Percentiles rank a stretch among this genome's conserved stretches.
Conservation (phyloP, 2,888 invertebrate genomes). For the Ditylenchus weischeri region DNA sequence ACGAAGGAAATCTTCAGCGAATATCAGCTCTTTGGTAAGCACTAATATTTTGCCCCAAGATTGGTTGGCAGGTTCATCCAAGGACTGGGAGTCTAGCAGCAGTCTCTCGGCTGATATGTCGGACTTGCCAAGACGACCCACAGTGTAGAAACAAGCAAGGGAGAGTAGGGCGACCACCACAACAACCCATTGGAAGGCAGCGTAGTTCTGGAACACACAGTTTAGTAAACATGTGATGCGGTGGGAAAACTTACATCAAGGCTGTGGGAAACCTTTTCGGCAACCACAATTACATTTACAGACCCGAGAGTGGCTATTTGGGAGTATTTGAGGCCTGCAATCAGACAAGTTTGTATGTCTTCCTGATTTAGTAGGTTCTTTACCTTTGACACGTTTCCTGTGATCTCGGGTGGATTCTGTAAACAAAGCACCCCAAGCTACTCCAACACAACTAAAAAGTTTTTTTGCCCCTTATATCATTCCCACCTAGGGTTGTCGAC, state of each 20-base stretch:
- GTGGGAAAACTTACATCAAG: conserved; percentile 42
- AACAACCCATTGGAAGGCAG: conserved; percentile 43
- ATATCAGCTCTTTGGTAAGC: conserved; percentile 43
- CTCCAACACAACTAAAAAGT: conserved; percentile 49
- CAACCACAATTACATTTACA: conserved; percentile 47
- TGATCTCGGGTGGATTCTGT: conserved; percentile 55
- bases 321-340: conserved; percentile 55
- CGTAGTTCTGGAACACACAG: conserved; percentile 40
- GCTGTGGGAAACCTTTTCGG: conserved; percentile 52
- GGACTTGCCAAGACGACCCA: conserved; percentile 11
- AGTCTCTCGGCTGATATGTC: background rate
- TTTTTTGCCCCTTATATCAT: background rate
- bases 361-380: no score
- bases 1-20: conserved; percentile 46
- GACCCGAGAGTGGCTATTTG: conserved; percentile 53
- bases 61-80: conserved; percentile 5
- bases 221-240: no score
- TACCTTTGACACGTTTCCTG: conserved; percentile 52
- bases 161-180: conserved; percentile 10
- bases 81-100: background rate
- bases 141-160: conserved; percentile 6
- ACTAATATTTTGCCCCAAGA: conserved; percentile 23
- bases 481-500: no score
- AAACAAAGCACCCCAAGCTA: conserved; percentile 56
- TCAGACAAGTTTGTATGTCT: no score